Base-by-base conservation (phyloP, 2,797 vertebrate species). In the Rhinogobio ventralis region DNA sequence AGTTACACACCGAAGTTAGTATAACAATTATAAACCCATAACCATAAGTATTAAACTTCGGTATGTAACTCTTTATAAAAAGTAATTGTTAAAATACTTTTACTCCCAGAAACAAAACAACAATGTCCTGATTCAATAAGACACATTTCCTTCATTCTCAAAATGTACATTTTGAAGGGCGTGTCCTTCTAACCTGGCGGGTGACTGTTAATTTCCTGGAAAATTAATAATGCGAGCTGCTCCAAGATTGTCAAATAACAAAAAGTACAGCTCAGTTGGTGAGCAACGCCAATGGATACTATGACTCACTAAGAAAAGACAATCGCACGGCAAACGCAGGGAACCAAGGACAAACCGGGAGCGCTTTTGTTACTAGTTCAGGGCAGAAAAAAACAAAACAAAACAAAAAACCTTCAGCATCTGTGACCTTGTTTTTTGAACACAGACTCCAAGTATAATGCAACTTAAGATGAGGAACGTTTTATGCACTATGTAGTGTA, bases 221-320 rank as follows among this genome's bases (percentile, higher is more conserved):
- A 76, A 67, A 57, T 42, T 67, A 79, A 74, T 45, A 68, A 67
- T 30, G 14, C 7, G 7, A 51, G 36, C 60, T 20, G 60, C 28
- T 67, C 67, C 42, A 14, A 82, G 78, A 74, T 33, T 36, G 81
- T 74, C 55, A 64, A 39, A 80, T 74, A 57, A 81, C 25, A 25
- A 79, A n/a, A 67, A 67, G 79, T 46, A 64, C 19, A 10, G 25
- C 66, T 60, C 82, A 64, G 23, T 30, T 72, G 67, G 75, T 28
- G 28, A 19, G 14, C 42, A 72, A 66, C 11, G 42, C 28, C 79
- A 82, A 51, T 66, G 75, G 85, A 85, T 75, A 85, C 30, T 79
- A 49, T 82, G 82, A 88, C 64, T 85, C 85, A 85, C 68, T 69
- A 8, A 25, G 39, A n/a, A 75, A 74, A 69, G 51, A 73, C 57